These are phyloP conservation scores for Thomomys bottae DNA, from an alignment of 2,113 vertebrate species.

Conservation along the genomic window DNA sequence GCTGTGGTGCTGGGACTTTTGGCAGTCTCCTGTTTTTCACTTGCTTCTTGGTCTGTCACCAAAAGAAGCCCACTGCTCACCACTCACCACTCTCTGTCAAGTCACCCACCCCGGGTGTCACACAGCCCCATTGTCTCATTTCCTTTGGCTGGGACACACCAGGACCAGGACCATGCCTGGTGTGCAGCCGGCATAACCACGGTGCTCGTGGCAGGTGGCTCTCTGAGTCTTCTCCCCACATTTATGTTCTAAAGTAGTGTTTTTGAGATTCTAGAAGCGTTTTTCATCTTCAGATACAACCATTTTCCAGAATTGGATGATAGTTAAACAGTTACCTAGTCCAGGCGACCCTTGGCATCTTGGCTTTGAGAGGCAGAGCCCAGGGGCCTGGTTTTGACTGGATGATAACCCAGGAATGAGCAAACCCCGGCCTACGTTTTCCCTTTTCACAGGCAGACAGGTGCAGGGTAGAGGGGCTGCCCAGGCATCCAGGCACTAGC, in stretches of 20 bases:
- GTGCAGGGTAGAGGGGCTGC: neutral
- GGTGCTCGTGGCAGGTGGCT: neutral
- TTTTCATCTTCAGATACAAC: neutral
- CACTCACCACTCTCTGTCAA: too few relatives aligned
- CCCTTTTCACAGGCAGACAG: neutral
- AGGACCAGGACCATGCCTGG: too few relatives aligned
- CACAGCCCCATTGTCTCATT: too few relatives aligned
- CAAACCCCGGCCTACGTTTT: neutral
- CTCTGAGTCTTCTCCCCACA: neutral
- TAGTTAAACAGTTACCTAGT: neutral
- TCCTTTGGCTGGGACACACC: accelerated
- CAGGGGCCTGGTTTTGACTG: neutral
- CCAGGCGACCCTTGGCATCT: neutral
- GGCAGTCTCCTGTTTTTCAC: too few relatives aligned
- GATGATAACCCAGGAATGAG: neutral
- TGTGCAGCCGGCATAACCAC: too few relatives aligned
- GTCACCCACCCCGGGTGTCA: too few relatives aligned
- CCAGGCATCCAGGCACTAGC: neutral
- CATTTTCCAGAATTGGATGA: neutral
- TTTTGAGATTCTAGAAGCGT: neutral
- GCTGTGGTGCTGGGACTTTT: too few relatives aligned
- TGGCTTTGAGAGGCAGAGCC: too few relatives aligned
- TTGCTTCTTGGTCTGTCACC: too few relatives aligned
- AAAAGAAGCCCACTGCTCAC: too few relatives aligned
- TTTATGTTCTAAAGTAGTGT: neutral